Conservation (phyloP, 30 jellyfish, hydroid and myxozoan species). For the Hydra vulgaris region DNA sequence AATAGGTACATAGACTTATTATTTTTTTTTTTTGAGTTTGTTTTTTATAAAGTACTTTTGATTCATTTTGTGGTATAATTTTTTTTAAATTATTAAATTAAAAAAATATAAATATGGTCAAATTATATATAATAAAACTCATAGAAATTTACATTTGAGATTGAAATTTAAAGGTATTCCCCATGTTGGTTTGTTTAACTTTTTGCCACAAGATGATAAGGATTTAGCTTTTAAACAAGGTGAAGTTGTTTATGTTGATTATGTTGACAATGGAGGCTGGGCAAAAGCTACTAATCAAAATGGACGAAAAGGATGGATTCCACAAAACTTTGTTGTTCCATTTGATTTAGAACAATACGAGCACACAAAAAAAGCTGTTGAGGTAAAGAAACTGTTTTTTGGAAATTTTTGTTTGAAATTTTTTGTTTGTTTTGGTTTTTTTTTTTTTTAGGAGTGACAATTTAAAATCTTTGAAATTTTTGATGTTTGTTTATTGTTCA, state of each 20-base stretch:
- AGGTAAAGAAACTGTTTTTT: constrained; percentile 2
- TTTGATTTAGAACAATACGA: constrained; percentile 14
- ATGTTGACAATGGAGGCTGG: constrained; percentile 25
- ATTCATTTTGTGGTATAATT: too few relatives aligned
- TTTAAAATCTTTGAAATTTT: too few relatives aligned
- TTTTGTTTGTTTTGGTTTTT: too few relatives aligned
- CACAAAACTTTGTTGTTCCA: constrained; percentile 27
- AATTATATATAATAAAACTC: not conserved
- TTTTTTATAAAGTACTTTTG: too few relatives aligned
- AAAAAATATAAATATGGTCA: too few relatives aligned
- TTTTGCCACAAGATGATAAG: constrained; percentile 24
- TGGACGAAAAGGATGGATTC: constrained; percentile 21
- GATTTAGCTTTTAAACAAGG: constrained; percentile 17
- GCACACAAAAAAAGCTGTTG: constrained; percentile 16
- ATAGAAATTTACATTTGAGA: not conserved
- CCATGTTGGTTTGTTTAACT: constrained; percentile 25
- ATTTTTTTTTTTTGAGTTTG: not conserved
- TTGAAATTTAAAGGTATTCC: constrained; percentile 10
- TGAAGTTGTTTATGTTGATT: constrained; percentile 7
- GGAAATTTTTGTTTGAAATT: too few relatives aligned
- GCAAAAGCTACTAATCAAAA: constrained; percentile 14
- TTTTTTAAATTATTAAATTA: too few relatives aligned
- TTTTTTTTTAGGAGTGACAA: too few relatives aligned
- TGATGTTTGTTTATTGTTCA: too few relatives aligned
- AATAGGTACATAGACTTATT: not conserved